phyloP scores from a whole-genome alignment of 2,888 invertebrate genomes.

The Scaptomyza cyrtandrae region DNA sequence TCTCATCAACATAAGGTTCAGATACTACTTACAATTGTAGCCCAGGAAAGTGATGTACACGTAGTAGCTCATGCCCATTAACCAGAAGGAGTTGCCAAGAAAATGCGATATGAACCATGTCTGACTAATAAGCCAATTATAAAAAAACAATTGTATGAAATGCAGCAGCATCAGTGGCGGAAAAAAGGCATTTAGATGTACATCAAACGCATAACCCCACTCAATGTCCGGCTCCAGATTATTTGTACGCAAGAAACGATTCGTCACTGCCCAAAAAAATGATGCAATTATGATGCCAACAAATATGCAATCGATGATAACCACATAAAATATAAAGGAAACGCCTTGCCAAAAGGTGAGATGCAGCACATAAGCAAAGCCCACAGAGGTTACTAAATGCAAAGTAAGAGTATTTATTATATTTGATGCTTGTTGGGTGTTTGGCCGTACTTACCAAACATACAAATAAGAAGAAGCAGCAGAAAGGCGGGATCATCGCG shows the following conservation, averaged over 20 bases:
- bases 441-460: slow-evolving; percentile 87
- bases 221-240: slow-evolving; percentile 88
- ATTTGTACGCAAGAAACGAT: slow-evolving; percentile 82
- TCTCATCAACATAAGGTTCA: neutral
- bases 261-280: slow-evolving; percentile 91
- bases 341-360: slow-evolving; percentile 89
- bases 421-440: neutral
- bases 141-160: slow-evolving; percentile 95
- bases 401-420: neutral
- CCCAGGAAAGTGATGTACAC: slow-evolving; percentile 98
- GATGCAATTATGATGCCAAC: slow-evolving; percentile 94
- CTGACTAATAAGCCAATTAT: slow-evolving; percentile 91
- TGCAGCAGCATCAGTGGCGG: slow-evolving; percentile 97
- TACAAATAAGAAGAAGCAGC: slow-evolving; percentile 93
- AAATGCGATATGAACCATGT: slow-evolving; percentile 92
- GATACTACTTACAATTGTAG: slow-evolving; percentile 91
- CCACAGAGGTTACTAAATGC: slow-evolving; percentile 92
- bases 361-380: slow-evolving; percentile 92
- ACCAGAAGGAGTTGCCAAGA: slow-evolving; percentile 97
- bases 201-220: slow-evolving; percentile 99
- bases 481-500: slow-evolving; percentile 99
- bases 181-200: slow-evolving; percentile 99
- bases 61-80: slow-evolving; percentile 95
- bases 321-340: slow-evolving; percentile 94
- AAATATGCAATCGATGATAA: slow-evolving; percentile 97